Evolutionary conservation across 2,888 invertebrate species (phyloP).

Genomic region (Tridacna crocea): DNA sequence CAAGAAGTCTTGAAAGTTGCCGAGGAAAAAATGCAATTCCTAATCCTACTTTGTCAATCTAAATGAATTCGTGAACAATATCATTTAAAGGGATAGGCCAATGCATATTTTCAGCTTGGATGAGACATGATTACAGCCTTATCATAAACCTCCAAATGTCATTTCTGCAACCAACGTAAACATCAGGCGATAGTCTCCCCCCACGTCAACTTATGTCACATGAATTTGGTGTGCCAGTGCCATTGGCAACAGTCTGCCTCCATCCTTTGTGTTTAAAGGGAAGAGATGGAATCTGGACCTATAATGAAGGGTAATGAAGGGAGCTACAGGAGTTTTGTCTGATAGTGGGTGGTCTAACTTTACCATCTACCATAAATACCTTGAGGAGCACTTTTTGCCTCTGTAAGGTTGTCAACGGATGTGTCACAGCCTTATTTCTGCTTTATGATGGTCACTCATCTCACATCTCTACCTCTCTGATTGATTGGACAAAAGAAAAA

Average conservation of each 20-base stretch:
- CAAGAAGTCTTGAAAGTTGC: slow-evolving; percentile 26
- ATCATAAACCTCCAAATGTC: slow-evolving; percentile 30
- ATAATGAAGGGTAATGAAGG: slow-evolving; percentile 27
- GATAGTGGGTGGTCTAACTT: slow-evolving; percentile 35
- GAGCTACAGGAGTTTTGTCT: slow-evolving; percentile 28
- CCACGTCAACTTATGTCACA: slow-evolving; percentile 22
- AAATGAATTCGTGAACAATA: neutral
- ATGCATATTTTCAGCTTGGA: slow-evolving; percentile 26
- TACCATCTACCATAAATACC: too few relatives aligned
- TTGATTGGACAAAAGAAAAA: slow-evolving; percentile 5
- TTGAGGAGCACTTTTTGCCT: slow-evolving; percentile 31
- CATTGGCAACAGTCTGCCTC: slow-evolving; percentile 26
- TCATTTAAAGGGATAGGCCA: slow-evolving; percentile 10
- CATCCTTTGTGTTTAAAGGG: slow-evolving; percentile 37
- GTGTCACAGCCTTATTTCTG: slow-evolving; percentile 1
- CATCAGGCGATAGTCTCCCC: slow-evolving; percentile 29
- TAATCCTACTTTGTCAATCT: neutral
- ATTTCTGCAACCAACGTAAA: slow-evolving; percentile 21
- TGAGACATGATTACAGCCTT: slow-evolving; percentile 29
- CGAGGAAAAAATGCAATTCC: slow-evolving; percentile 31
- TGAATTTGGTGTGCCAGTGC: slow-evolving; percentile 35
- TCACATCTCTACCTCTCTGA: too few relatives aligned
- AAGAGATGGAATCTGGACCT: slow-evolving; percentile 22
- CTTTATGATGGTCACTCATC: too few relatives aligned
- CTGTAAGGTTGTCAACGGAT: neutral